Percentiles rank a stretch among this genome's conserved stretches.
These are phyloP conservation scores for Lucilia cuprina DNA, from an alignment of 1,140 invertebrate genomes.

Conservation along the genomic window DNA sequence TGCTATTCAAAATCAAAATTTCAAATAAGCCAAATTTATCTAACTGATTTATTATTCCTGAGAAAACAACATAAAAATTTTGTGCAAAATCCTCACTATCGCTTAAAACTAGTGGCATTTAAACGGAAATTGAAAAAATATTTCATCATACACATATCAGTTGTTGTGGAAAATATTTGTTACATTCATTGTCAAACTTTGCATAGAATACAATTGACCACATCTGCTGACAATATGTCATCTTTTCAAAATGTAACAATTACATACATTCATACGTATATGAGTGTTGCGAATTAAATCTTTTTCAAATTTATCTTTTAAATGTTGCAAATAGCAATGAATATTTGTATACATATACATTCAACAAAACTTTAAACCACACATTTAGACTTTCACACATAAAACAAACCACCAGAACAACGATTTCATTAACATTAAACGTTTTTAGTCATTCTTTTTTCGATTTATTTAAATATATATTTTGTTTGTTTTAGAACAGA, in stretches of 20 bases:
- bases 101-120: too few species aligned
- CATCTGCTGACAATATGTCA: background rate
- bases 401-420: background rate
- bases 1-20: too few species aligned
- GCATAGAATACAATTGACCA: background rate
- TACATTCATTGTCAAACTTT: background rate
- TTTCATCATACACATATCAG: background rate
- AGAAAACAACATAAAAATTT: too few species aligned
- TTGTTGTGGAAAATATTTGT: background rate
- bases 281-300: background rate
- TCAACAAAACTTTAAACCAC: too few species aligned
- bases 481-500: background rate
- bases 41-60: too few species aligned
- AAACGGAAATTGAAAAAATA: too few species aligned
- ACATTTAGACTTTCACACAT: background rate
- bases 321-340: too few species aligned
- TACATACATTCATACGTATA: too few species aligned
- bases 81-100: too few species aligned
- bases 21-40: too few species aligned
- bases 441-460: background rate
- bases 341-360: background rate
- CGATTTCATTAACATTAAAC: background rate
- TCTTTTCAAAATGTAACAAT: background rate
- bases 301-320: too few species aligned
- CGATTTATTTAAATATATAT: background rate